Evolutionary conservation across 2,113 vertebrate genomes (phyloP).

Genomic region (Malaclemys terrapin): DNA sequence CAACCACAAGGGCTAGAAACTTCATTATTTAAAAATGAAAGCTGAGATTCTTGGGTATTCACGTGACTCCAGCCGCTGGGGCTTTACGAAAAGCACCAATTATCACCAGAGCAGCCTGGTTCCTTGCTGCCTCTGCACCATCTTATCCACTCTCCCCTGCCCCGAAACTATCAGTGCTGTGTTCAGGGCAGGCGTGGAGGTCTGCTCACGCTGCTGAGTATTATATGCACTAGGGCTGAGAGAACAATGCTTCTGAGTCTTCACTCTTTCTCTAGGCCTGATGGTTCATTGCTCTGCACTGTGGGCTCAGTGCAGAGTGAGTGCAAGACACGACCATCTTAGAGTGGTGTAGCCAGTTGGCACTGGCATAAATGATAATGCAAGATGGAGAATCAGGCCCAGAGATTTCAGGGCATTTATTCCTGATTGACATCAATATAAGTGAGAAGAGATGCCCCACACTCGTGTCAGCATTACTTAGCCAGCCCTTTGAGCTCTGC

Average conservation of each 20-base stretch:
- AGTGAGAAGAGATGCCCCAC: not conserved
- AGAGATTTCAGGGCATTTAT: not conserved
- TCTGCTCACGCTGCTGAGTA: not conserved
- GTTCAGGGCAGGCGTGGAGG: not conserved
- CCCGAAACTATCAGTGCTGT: not conserved
- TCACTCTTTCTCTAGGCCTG: not conserved
- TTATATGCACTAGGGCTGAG: not conserved
- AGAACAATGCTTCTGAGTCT: not conserved
- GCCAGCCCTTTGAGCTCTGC: not conserved
- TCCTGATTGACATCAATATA: not conserved
- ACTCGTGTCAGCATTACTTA: not conserved
- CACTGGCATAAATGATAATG: not conserved
- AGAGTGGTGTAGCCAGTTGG: not conserved
- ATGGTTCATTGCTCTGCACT: not conserved
- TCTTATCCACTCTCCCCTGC: not conserved
- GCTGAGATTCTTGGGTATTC: not conserved
- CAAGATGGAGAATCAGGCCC: accelerated
- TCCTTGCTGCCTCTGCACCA: not conserved
- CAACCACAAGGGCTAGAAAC: not conserved
- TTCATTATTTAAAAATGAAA: not conserved
- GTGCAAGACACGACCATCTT: not conserved
- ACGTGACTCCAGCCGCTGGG: not conserved
- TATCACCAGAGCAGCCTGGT: accelerated
- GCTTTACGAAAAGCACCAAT: not conserved
- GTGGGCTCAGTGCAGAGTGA: not conserved